Evolutionary conservation across 1,140 invertebrate species (phyloP).

Genomic region (Pseudomyrmex pallidus): DNA sequence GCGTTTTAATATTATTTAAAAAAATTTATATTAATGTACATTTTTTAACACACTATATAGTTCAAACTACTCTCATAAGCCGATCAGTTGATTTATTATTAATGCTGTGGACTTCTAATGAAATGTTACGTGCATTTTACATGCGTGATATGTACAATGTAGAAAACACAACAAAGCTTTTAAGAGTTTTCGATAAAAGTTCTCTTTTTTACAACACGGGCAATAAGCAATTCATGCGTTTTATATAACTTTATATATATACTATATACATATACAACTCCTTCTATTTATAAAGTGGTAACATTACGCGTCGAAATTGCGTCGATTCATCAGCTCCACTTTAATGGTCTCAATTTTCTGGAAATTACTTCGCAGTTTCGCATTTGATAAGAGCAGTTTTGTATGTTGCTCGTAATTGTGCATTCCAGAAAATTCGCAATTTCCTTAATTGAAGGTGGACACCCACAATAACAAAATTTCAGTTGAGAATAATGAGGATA

Average conservation of each 20-base stretch:
- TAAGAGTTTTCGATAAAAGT: slow-evolving; percentile 17
- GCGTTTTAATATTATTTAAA: neutral
- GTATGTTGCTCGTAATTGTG: neutral
- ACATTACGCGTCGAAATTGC: neutral
- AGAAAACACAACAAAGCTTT: no score
- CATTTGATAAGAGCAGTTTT: slow-evolving; percentile 32
- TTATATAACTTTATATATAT: neutral
- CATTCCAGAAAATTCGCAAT: slow-evolving; percentile 23
- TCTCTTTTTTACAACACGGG: slow-evolving; percentile 10
- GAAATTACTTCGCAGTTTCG: neutral
- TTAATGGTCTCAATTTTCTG: neutral
- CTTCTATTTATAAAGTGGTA: no score
- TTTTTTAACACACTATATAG: no score
- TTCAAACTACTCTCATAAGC: neutral
- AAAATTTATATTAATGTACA: neutral
- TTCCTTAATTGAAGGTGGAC: slow-evolving; percentile 57
- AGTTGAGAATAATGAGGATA: slow-evolving; percentile 3
- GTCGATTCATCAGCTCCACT: neutral
- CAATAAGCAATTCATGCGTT: neutral
- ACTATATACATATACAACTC: no score
- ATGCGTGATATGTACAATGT: no score
- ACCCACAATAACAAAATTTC: neutral
- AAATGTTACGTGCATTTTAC: neutral
- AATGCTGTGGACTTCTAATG: neutral
- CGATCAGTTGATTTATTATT: neutral